These are phyloP conservation scores for Phoenicopterus ruber DNA, from an alignment of 2,113 vertebrate species.

Conservation along the genomic window DNA sequence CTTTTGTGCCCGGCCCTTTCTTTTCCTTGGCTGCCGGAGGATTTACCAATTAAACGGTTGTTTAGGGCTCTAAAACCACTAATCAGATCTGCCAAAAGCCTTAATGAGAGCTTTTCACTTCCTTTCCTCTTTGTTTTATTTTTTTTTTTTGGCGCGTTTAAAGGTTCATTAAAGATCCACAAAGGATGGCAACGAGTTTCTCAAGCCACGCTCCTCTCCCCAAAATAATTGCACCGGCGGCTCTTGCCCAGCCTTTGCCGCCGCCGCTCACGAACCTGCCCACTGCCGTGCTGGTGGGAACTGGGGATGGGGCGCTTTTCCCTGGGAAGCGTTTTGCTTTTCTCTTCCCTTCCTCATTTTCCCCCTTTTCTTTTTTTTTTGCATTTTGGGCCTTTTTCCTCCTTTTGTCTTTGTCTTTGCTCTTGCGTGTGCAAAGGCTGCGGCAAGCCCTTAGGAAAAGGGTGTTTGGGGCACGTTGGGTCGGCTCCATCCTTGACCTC, in stretches of 20 bases:
- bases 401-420: neutral
- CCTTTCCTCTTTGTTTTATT: neutral
- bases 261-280: neutral
- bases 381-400: neutral
- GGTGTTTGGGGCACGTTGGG: accelerated
- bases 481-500: neutral
- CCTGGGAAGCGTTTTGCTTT: neutral
- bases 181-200: neutral
- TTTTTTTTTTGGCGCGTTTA: neutral
- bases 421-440: accelerated
- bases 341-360: neutral
- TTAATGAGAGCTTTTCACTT: slow-evolving; percentile 48
- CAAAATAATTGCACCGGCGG: neutral
- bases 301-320: neutral
- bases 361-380: neutral
- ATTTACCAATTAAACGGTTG: slow-evolving; percentile 44
- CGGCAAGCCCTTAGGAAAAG: neutral
- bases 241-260: neutral
- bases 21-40: neutral
- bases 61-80: slow-evolving; percentile 39
- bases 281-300: neutral
- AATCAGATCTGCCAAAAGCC: slow-evolving; percentile 65
- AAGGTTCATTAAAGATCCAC: slow-evolving; percentile 57
- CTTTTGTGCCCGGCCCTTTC: neutral
- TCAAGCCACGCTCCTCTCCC: neutral